Conservation (phyloP, 2,797 vertebrate genomes). For the Triplophysa yarkandensis region DNA sequence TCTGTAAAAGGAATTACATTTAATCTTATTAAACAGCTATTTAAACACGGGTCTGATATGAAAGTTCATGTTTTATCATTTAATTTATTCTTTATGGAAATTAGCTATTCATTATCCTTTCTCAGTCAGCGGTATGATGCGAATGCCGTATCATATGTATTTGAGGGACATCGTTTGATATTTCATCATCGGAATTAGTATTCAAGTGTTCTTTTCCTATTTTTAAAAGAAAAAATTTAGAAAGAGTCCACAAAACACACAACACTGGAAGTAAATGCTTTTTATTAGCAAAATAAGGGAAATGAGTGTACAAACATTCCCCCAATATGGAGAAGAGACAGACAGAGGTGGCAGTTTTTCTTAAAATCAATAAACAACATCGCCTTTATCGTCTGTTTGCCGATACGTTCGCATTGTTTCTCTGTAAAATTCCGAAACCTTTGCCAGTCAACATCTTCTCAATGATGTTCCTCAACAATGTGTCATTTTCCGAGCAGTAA, state of each 20-base stretch:
- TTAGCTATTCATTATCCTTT: not conserved
- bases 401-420: conserved; percentile 30
- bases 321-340: conserved; percentile 67
- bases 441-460: conserved; percentile 1
- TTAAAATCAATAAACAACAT: conserved; percentile 36
- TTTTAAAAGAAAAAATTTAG: too few species aligned
- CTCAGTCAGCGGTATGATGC: not conserved
- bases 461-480: not conserved
- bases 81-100: not conserved
- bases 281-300: conserved; percentile 87
- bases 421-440: conserved; percentile 1
- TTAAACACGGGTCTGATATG: not conserved
- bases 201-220: not conserved
- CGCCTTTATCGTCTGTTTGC: conserved; percentile 4
- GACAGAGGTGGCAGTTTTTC: conserved; percentile 49
- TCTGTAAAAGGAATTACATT: not conserved
- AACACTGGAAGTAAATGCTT: conserved; percentile 72
- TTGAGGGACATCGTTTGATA: not conserved
- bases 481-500: not conserved
- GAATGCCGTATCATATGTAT: not conserved
- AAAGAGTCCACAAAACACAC: not conserved
- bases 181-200: not conserved
- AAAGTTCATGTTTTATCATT: not conserved
- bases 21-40: conserved; percentile 1
- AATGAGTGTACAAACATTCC: conserved; percentile 80